These are phyloP conservation scores for Oreotragus oreotragus DNA, from an alignment of 2,113 vertebrate genomes.

Conservation along the genomic window DNA sequence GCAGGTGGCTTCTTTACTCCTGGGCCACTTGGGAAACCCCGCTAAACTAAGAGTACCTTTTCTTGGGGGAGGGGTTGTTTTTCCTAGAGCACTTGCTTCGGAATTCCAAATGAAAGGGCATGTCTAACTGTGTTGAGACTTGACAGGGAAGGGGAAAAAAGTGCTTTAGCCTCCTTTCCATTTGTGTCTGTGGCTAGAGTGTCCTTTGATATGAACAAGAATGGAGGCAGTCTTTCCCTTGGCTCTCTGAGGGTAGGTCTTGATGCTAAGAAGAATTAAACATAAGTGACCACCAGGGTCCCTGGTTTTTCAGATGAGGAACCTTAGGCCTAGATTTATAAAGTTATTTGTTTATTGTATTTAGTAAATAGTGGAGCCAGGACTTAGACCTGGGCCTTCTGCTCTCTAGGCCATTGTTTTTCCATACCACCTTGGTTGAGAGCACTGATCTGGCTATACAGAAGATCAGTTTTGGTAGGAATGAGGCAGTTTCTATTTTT, in stretches of 20 bases:
- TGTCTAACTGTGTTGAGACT: neutral
- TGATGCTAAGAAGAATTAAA: conserved; percentile 34
- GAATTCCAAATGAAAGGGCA: neutral
- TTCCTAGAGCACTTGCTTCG: neutral
- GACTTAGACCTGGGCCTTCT: conserved; percentile 15
- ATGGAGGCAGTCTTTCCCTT: neutral
- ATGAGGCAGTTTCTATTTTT: conserved; percentile 22
- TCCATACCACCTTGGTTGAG: neutral
- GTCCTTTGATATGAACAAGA: neutral
- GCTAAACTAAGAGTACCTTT: neutral
- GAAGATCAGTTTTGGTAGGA: conserved; percentile 6
- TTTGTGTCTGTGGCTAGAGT: neutral
- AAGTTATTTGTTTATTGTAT: conserved; percentile 12
- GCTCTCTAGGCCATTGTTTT: neutral
- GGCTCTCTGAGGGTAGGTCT: neutral
- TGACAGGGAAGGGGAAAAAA: neutral
- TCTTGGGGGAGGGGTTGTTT: neutral
- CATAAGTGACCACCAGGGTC: neutral
- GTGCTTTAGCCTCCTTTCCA: neutral
- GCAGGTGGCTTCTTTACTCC: neutral
- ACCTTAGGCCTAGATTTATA: neutral
- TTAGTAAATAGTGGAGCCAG: neutral
- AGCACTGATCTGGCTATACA: neutral
- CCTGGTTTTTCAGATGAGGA: conserved; percentile 33
- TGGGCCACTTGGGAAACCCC: neutral